Base-by-base conservation (phyloP, 2,113 vertebrate species). In the Meles meles region DNA sequence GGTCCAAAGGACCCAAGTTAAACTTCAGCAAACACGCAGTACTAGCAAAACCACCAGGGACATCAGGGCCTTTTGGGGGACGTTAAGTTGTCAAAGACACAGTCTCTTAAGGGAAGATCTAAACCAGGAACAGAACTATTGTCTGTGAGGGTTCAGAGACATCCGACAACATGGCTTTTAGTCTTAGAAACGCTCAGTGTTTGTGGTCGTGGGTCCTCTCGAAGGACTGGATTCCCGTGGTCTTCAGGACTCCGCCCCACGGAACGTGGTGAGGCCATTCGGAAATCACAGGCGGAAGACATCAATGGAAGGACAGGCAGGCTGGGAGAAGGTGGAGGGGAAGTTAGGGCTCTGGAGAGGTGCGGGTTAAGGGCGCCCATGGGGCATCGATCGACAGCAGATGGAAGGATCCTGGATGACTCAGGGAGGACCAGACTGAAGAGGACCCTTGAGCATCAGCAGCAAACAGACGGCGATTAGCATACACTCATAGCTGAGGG, bases 31-130 rank as follows among this genome's bases (percentile, higher is more conserved):
- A 63, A 93, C 37, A 2, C 12, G 37, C 52, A 39, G 4, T 20
- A 15, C 7, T 4, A 15, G 85, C 4, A 34, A 18, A 27, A 39
- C 14, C 1, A 0, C 7, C 6, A 0, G 8, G 25, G n/a, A 1
- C 18, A 2, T 10, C 8, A 4, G 7, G 47, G 61, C 6, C 55
- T 11, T 29, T 37, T 7, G 0, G 11, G 25, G 15, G 42, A 20
- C 10, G n/a, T 1, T 1, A 31, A 39, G 29, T 9, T 5, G 1
- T 23, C 44, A 13, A 6, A 31, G 31, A 72, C 29, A 0, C 0
- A 2, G 6, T 44, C 31, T 29, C 3, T 4, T 2, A 14, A 29
- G 2, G 2, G 23, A 65, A 37, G 21, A 13, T 17, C 18, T 17
- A 14, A 37, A 11, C 39, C 31, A 20, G 31, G 29, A 29, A 4